Conservation (phyloP, 2,113 vertebrate species). For the Orycteropus afer region DNA sequence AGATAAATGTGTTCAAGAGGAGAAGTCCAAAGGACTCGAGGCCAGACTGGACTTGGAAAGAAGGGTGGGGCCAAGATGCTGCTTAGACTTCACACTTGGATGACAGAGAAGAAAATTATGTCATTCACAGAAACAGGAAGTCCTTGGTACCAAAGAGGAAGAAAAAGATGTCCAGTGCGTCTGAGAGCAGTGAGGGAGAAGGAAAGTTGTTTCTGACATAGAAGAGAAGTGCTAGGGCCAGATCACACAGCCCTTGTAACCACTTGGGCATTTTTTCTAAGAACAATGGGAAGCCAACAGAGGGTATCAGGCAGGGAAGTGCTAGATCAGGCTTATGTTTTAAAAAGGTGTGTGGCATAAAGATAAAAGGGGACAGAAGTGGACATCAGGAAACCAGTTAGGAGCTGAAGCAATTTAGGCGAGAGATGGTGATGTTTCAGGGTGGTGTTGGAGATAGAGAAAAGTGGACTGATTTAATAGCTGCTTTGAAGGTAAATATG, state of each 20-base stretch:
- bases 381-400: neutral
- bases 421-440: neutral
- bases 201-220: neutral
- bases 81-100: neutral
- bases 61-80: neutral
- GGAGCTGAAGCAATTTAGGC: neutral
- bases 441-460: neutral
- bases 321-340: neutral
- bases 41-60: neutral
- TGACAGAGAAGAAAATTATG: neutral
- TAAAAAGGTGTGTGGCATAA: neutral
- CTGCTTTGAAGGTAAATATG: neutral
- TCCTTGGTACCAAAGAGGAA: conserved; percentile 26
- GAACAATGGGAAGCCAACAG: neutral
- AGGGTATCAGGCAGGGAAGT: neutral
- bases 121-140: conserved; percentile 18
- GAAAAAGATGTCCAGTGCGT: neutral
- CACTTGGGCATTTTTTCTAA: neutral
- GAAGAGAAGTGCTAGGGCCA: neutral
- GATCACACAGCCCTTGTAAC: neutral
- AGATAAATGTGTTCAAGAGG: neutral
- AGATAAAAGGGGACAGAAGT: neutral
- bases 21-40: neutral
- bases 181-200: neutral
- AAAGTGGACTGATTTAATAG: neutral